Base-by-base conservation (phyloP, 2,113 vertebrate species). In the Polypterus bichir region DNA sequence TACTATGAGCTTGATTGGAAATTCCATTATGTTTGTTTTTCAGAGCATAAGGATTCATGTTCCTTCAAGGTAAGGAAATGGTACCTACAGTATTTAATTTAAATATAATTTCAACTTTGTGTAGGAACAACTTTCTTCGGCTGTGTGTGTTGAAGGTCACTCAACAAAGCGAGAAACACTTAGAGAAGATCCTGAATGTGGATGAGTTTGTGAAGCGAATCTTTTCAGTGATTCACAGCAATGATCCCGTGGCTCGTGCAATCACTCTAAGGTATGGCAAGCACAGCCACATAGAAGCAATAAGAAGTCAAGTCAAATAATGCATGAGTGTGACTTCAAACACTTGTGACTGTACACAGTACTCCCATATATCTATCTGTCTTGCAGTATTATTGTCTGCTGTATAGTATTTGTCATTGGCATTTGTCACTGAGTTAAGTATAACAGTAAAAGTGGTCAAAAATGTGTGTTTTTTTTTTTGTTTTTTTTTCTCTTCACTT, bases 111-210 rank as follows among this genome's bases (percentile, higher is more conserved):
- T 3, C 70, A 2, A 52, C 56, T 70, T 71, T 60, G 76, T 58
- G 66, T 56, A 99, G 96, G 63, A 99, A 99, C 79, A 97, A 98
- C 74, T 99, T 99, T 54, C 76, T 98, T 63, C 88, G 96, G 5
- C 84, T 99, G 0, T 99, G 94, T 71, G 95, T 99, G 61, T 82
- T 99, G 63, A 97, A 97, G 80, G 95, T 99, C 44, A 98, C 96
- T 4, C 96, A 99, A 56, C 95, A 97, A 79, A 99, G 96, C 27
- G 95, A 99, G 78, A 98, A 99, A 69, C 96, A 99, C 69, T 74
- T 99, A 45, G 95, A 99, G 75, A 99, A 99, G 81, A 99, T 99
- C 70, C 83, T 99, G 27, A 99, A 98, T 2, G 96, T 99, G 70
- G 96, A 99, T 60, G 96, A 99, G 65, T 99, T 99, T 80, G 92